Evolutionary conservation across 2,888 invertebrate genomes (phyloP), one percentile per base, ranked within the genome.

Genomic region (Chloroclystis v-ata): DNA sequence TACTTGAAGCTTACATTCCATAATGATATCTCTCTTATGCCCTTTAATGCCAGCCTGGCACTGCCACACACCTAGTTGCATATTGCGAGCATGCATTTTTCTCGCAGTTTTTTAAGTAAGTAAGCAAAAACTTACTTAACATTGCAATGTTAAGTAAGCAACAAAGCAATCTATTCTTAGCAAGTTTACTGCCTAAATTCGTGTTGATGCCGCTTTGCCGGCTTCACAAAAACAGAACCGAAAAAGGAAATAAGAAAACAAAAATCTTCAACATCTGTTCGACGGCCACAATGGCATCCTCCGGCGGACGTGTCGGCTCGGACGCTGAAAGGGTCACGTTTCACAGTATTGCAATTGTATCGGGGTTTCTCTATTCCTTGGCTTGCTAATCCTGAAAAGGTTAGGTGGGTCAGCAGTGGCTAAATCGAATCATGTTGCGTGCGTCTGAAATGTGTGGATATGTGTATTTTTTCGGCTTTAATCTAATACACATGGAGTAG

Each of bases 251-350:
- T 16, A 41, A 41, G 42, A 29, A 42, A 49, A 45, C 43, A 45
- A 49, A 49, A 49, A 33, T 49, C 45, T 49, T 49, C 38, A 33
- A 46, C 50, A 50, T 42, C 38, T 50, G 50, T 50, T 50, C 35
- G 32, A 29, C 28, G 29, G 16, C 42, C 45, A 49, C 50, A 50
- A 47, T 47, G 26, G 50, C 43, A 40, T 50, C 50, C 50, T 46
- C 46, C 42, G 38, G 26, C 43, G 43, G 38, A 50, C 46, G 49
- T 50, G 49, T 45, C 45, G 37, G 33, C 42, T 47, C 43, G 42
- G 42, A 39, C 32, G 29, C 35, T 43, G 50, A 50, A 50, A 50
- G 50, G 46, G 50, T 50, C 50, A 50, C 50, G 50, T 50, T 30
- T 14, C 16, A 30, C 32, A 33, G 50, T 50, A 50, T 50, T 46